phyloP scores from a whole-genome alignment of 1,140 invertebrate species.

The Colletes gigas region DNA sequence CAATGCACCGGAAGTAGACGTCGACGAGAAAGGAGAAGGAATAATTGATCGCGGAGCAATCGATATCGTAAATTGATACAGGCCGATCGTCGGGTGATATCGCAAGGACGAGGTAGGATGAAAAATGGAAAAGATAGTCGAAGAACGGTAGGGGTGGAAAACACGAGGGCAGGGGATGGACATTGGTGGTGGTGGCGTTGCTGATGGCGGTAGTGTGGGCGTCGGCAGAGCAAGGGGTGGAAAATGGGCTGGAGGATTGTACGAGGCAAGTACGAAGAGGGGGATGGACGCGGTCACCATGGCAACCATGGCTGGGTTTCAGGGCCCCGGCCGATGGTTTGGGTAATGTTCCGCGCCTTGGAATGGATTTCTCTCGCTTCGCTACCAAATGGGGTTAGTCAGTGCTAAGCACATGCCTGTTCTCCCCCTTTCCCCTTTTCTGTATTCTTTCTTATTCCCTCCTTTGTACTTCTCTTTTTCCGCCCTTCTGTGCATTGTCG shows the following conservation, averaged over 20 bases:
- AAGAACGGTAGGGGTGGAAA: constrained; percentile 7
- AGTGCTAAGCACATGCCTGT: constrained; percentile 62
- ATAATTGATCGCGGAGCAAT: constrained; percentile 39
- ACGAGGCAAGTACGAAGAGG: constrained; percentile 58
- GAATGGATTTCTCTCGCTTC: constrained; percentile 74
- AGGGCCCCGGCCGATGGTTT: constrained; percentile 67
- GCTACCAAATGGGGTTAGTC: constrained; percentile 72
- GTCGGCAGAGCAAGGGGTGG: constrained; percentile 45
- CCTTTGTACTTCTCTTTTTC: not conserved
- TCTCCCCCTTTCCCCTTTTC: constrained; percentile 18
- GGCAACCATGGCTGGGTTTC: constrained; percentile 74
- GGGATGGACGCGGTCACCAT: constrained; percentile 73
- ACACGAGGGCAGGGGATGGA: constrained; percentile 47
- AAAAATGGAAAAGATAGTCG: constrained; percentile 36
- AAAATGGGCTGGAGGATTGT: constrained; percentile 55
- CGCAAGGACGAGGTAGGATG: constrained; percentile 6
- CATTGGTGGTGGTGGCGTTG: constrained; percentile 32
- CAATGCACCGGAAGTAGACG: not conserved
- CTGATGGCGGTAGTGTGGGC: constrained; percentile 40
- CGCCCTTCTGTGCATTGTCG: not conserved
- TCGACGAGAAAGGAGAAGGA: not conserved
- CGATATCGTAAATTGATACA: constrained; percentile 65
- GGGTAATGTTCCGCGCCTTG: constrained; percentile 73
- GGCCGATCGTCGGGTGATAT: constrained; percentile 47
- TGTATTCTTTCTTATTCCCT: not conserved